phyloP scores from a whole-genome alignment of 1,140 invertebrate genomes.

The Meteorus sp. region DNA sequence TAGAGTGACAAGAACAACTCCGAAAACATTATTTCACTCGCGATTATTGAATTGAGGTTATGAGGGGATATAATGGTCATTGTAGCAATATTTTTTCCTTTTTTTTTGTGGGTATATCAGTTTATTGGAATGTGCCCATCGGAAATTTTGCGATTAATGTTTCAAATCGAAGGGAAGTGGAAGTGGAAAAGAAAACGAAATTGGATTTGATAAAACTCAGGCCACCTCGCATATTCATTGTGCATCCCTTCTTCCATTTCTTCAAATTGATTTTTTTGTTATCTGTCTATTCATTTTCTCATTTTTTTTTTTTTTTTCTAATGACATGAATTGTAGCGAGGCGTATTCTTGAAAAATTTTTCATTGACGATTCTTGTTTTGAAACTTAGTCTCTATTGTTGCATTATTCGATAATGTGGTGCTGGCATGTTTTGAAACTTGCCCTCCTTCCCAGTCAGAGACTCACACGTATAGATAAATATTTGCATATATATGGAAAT shows the following conservation, averaged over 20 bases:
- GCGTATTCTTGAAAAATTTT: conserved; percentile 33
- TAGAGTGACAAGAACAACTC: no score
- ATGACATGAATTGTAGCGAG: no score
- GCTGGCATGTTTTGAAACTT: conserved; percentile 23
- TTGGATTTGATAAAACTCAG: conserved; percentile 30
- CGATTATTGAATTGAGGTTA: no score
- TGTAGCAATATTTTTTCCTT: not conserved
- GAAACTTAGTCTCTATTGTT: conserved; percentile 36
- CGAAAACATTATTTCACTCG: no score
- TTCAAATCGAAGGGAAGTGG: not conserved
- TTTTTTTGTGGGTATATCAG: not conserved
- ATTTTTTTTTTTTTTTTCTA: no score
- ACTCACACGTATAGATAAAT: no score
- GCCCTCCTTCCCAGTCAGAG: no score
- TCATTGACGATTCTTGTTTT: conserved; percentile 34
- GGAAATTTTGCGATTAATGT: no score
- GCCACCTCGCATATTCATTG: conserved; percentile 59
- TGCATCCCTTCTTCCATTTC: conserved; percentile 58
- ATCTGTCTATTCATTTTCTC: no score
- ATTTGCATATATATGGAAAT: no score
- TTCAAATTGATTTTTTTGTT: conserved; percentile 47
- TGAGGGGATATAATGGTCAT: no score
- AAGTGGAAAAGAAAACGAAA: not conserved
- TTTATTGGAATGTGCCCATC: not conserved
- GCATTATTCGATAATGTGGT: conserved; percentile 28